Conservation (phyloP, 2,113 vertebrate genomes). For the Eclectus roratus region DNA sequence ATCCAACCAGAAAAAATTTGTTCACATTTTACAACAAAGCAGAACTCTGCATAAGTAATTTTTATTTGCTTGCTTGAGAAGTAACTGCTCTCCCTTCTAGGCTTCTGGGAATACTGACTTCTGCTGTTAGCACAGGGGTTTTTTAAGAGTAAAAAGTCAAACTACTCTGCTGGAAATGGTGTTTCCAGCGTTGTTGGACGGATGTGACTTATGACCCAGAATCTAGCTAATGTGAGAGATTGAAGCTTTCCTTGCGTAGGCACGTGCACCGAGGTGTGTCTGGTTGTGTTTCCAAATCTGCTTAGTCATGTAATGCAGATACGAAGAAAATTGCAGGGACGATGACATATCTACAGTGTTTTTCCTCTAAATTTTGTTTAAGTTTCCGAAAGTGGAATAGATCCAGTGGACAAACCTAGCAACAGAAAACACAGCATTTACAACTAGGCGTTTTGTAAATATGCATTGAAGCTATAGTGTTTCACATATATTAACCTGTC, state of each 20-base stretch:
- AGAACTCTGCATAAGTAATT: not conserved
- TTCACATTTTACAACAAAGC: not conserved
- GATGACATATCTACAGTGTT: not conserved
- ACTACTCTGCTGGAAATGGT: not conserved
- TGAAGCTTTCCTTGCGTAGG: not conserved
- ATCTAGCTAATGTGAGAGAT: not conserved
- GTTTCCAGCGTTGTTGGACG: not conserved
- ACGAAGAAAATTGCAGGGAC: not conserved
- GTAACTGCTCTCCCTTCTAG: not conserved
- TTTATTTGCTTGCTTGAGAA: not conserved
- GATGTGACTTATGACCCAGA: not conserved
- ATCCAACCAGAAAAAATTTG: not conserved
- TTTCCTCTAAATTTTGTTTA: not conserved
- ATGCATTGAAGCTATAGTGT: not conserved
- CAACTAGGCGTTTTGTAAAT: not conserved
- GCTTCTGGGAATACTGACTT: not conserved
- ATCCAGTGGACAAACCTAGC: not conserved
- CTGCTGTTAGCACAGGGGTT: not conserved
- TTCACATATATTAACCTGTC: not conserved
- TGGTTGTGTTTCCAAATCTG: not conserved
- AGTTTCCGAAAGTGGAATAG: not conserved
- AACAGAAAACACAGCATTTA: not conserved
- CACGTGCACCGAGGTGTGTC: fast-evolving
- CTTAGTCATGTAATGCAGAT: not conserved
- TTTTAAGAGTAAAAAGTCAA: not conserved